Evolutionary conservation across 1,140 invertebrate genomes (phyloP).

Genomic region (Drosophila erecta): DNA sequence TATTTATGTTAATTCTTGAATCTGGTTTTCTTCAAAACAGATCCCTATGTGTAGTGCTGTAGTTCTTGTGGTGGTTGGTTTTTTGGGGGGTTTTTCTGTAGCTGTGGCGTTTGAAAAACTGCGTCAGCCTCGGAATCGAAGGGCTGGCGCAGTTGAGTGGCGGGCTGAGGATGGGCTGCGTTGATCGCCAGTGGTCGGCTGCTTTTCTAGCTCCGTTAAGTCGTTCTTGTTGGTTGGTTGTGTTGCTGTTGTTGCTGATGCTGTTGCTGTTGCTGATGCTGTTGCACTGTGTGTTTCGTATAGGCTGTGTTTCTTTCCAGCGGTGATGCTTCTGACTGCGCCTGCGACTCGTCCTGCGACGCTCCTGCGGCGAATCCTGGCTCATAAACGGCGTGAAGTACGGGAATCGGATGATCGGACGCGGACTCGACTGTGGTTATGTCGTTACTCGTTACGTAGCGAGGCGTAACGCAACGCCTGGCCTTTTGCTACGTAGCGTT

Average conservation of each 20-base stretch:
- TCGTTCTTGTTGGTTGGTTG: slow-evolving; percentile 53
- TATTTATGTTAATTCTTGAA: slow-evolving; percentile 18
- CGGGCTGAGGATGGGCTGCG: slow-evolving; percentile 79
- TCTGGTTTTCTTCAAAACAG: slow-evolving; percentile 2
- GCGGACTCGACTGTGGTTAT: slow-evolving; percentile 22
- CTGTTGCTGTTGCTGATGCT: slow-evolving; percentile 24
- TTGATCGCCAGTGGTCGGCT: slow-evolving; percentile 81
- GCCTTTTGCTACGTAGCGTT: slow-evolving; percentile 67
- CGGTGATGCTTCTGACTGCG: slow-evolving; percentile 59
- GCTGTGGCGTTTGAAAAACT: slow-evolving; percentile 52
- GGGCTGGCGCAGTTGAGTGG: slow-evolving; percentile 74
- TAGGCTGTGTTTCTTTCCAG: slow-evolving; percentile 42
- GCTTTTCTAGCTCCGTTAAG: slow-evolving; percentile 73
- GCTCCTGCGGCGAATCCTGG: slow-evolving; percentile 37
- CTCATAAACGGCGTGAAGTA: slow-evolving; percentile 50
- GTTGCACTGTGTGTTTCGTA: slow-evolving; percentile 7
- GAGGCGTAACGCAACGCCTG: slow-evolving; percentile 60
- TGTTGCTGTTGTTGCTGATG: slow-evolving; percentile 13
- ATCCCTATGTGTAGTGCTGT: slow-evolving; percentile 60
- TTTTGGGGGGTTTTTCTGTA: slow-evolving; percentile 32
- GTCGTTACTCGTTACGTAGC: slow-evolving; percentile 60
- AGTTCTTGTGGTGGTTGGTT: slow-evolving; percentile 50
- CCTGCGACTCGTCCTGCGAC: slow-evolving; percentile 35
- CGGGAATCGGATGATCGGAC: slow-evolving; percentile 11
- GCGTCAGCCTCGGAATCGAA: slow-evolving; percentile 51